Evolutionary conservation across 1,140 invertebrate genomes (phyloP).

Genomic region (Trypoxylus dichotomus): DNA sequence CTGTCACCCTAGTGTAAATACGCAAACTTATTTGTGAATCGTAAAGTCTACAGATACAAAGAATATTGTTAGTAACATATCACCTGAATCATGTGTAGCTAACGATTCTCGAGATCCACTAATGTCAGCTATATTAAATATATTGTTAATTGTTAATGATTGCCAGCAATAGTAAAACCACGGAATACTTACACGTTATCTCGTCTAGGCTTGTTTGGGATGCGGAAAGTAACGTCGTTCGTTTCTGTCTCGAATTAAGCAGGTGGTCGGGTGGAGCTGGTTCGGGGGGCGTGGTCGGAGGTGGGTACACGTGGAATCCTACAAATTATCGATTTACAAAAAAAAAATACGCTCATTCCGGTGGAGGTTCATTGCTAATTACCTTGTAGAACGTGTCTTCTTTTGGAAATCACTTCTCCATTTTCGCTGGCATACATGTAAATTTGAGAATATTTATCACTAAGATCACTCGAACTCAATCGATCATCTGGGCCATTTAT

Average conservation of each 20-base stretch:
- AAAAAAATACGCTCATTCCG: not conserved
- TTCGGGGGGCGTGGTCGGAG: conserved; percentile 77
- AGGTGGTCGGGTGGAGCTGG: conserved; percentile 76
- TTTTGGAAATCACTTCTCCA: conserved; percentile 49
- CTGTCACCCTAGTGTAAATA: conserved; percentile 47
- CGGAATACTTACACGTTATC: conserved; percentile 60
- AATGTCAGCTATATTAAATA: conserved; percentile 65
- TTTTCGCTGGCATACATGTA: conserved; percentile 53
- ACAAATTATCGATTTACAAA: conserved; percentile 31
- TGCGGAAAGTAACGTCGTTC: conserved; percentile 53
- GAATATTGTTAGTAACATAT: conserved; percentile 41
- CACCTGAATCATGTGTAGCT: conserved; percentile 77
- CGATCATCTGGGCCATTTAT: conserved; percentile 57
- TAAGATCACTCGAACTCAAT: conserved; percentile 66
- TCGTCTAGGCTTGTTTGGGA: conserved; percentile 69
- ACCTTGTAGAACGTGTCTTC: conserved; percentile 44
- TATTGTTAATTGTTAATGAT: conserved; percentile 21
- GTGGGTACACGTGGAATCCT: conserved; percentile 82
- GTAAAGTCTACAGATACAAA: conserved; percentile 31
- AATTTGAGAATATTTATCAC: conserved; percentile 64
- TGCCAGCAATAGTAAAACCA: not conserved
- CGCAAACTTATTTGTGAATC: conserved; percentile 5
- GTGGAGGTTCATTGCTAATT: not conserved
- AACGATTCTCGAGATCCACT: conserved; percentile 77
- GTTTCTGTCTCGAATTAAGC: conserved; percentile 40